phyloP scores from a whole-genome alignment of 2,113 vertebrate genomes.

The Salminus brasiliensis region DNA sequence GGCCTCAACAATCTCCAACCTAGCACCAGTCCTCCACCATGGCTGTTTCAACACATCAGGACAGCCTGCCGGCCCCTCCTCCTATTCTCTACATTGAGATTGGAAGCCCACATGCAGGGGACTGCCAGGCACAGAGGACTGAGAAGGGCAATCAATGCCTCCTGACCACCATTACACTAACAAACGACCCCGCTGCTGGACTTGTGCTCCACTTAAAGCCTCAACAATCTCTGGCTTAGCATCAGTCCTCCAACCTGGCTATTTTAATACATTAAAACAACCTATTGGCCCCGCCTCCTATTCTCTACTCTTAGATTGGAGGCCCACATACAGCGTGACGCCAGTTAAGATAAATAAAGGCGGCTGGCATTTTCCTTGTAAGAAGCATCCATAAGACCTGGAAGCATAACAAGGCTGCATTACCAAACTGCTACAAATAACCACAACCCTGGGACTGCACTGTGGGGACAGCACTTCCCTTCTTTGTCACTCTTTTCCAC shows the following conservation, averaged over 20 bases:
- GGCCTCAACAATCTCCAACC: not conserved
- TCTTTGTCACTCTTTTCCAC: slow-evolving; percentile 16
- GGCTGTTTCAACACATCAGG: not conserved
- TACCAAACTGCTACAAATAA: slow-evolving; percentile 4
- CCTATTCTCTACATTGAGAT: not conserved
- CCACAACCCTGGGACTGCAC: not conserved
- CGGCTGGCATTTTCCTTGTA: not conserved
- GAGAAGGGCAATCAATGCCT: slow-evolving; percentile 24
- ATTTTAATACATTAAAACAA: not conserved
- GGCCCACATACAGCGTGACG: not conserved
- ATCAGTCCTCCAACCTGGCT: not conserved
- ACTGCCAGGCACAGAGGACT: not conserved
- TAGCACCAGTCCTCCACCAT: not conserved
- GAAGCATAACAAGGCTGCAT: slow-evolving; percentile 33
- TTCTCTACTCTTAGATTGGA: not conserved
- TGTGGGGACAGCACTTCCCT: not conserved
- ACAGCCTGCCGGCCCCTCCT: not conserved
- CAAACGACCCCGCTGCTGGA: slow-evolving; percentile 1
- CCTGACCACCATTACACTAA: slow-evolving; percentile 34
- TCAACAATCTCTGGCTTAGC: not conserved
- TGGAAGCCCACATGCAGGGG: not conserved
- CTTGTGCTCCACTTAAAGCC: not conserved
- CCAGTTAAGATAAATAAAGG: slow-evolving; percentile 7
- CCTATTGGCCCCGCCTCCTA: not conserved
- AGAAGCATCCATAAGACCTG: not conserved